Evolutionary conservation across 2,888 invertebrate genomes (phyloP).

Genomic region (Pyrrhia umbra): DNA sequence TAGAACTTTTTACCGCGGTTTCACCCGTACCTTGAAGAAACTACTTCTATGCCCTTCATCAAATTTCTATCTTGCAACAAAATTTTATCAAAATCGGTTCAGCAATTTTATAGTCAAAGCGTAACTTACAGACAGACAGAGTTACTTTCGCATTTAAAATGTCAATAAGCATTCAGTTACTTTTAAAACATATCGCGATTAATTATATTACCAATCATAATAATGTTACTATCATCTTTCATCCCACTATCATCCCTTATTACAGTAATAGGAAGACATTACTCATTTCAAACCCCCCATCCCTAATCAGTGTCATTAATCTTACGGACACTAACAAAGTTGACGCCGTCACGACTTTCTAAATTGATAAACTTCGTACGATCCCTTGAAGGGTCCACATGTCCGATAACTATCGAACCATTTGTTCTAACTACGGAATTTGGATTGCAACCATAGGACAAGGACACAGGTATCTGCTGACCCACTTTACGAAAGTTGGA

Average conservation of each 20-base stretch:
- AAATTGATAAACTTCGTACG: constrained; percentile 45
- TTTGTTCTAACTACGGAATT: constrained; percentile 1
- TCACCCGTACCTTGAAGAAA: too few species aligned
- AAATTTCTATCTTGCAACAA: too few species aligned
- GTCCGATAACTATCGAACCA: constrained; percentile 12
- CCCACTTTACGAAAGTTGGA: neutral
- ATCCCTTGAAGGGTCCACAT: constrained; percentile 2
- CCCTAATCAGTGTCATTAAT: constrained; percentile 27
- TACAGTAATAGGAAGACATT: constrained; percentile 13
- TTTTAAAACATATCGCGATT: too few species aligned
- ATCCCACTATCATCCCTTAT: constrained; percentile 7
- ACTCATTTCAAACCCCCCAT: constrained; percentile 12
- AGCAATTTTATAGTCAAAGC: too few species aligned
- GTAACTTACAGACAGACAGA: too few species aligned
- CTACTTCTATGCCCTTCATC: too few species aligned
- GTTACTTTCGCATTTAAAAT: too few species aligned
- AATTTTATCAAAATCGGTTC: too few species aligned
- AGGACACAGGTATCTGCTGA: neutral
- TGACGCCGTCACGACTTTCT: neutral
- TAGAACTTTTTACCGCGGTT: too few species aligned
- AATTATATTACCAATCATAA: neutral
- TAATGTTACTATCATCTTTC: neutral
- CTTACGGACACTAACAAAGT: constrained; percentile 34
- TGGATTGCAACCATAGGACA: constrained; percentile 3
- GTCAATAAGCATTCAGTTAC: too few species aligned